Percentiles rank a stretch among this genome's conserved stretches.
Conservation (phyloP, 2,113 vertebrate species). For the Psophia crepitans region DNA sequence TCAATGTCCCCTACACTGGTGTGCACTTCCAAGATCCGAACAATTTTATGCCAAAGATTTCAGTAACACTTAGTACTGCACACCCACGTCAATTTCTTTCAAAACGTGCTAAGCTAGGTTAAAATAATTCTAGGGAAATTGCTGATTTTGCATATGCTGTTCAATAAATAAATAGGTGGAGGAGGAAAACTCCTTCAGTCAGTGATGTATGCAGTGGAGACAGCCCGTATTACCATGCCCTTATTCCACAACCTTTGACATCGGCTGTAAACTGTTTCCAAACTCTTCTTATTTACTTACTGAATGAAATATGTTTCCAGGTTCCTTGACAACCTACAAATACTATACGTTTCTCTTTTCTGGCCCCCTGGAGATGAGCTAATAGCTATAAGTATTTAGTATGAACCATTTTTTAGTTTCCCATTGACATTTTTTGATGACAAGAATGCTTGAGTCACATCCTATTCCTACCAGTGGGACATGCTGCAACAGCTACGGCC, state of each 20-base stretch:
- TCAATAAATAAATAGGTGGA: background rate
- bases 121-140: background rate
- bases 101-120: background rate
- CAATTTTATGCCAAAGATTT: background rate
- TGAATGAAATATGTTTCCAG: background rate
- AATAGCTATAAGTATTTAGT: background rate
- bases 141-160: background rate
- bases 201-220: background rate
- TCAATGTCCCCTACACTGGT: rapidly evolving
- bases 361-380: background rate
- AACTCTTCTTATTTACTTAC: background rate
- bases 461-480: background rate
- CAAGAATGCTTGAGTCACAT: background rate
- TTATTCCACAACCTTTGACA: background rate
- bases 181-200: background rate
- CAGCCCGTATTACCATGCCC: background rate
- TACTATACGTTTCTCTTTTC: background rate
- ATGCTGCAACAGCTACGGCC: background rate
- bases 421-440: background rate
- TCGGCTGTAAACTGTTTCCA: background rate
- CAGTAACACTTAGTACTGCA: background rate
- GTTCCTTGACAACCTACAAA: background rate
- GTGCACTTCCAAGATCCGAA: background rate
- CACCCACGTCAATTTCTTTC: background rate
- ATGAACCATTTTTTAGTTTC: background rate